These are phyloP conservation scores for Magallana nippona DNA, from an alignment of 2,888 invertebrate species.

Conservation along the genomic window DNA sequence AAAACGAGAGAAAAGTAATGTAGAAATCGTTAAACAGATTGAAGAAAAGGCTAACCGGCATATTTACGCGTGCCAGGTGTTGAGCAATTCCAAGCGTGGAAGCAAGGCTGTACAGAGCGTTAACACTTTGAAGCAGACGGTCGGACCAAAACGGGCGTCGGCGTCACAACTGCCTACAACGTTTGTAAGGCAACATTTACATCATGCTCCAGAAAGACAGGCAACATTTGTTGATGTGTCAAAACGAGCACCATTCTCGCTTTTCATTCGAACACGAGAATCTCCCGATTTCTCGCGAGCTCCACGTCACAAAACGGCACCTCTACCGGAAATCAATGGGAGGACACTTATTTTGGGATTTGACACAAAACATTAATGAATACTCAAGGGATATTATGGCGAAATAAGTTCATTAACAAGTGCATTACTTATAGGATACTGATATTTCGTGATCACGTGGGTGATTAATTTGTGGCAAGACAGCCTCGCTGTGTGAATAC, in stretches of 20 bases:
- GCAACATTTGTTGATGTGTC: conserved; percentile 41
- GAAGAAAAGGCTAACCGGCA: conserved; percentile 59
- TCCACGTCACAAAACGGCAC: conserved; percentile 42
- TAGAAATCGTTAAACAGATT: conserved; percentile 53
- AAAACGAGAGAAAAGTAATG: conserved; percentile 34
- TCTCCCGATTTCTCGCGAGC: conserved; percentile 30
- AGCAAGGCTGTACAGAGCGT: conserved; percentile 57
- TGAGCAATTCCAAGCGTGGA: conserved; percentile 57
- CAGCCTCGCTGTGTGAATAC: no score
- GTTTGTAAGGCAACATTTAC: conserved; percentile 32
- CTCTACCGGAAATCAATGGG: conserved; percentile 57
- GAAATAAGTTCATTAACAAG: background rate
- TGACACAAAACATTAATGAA: conserved; percentile 6
- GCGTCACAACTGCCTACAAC: conserved; percentile 43
- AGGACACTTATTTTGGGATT: conserved; percentile 59
- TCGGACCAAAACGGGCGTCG: conserved; percentile 52
- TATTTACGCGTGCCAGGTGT: conserved; percentile 59
- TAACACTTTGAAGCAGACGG: conserved; percentile 54
- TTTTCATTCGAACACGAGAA: conserved; percentile 48
- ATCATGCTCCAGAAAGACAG: conserved; percentile 17
- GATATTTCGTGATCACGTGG: background rate
- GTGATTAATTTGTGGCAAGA: no score
- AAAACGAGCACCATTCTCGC: conserved; percentile 41
- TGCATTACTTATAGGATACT: background rate
- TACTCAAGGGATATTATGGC: background rate